phyloP scores from a whole-genome alignment of 2,113 vertebrate genomes.

The Peucedramus taeniatus region DNA sequence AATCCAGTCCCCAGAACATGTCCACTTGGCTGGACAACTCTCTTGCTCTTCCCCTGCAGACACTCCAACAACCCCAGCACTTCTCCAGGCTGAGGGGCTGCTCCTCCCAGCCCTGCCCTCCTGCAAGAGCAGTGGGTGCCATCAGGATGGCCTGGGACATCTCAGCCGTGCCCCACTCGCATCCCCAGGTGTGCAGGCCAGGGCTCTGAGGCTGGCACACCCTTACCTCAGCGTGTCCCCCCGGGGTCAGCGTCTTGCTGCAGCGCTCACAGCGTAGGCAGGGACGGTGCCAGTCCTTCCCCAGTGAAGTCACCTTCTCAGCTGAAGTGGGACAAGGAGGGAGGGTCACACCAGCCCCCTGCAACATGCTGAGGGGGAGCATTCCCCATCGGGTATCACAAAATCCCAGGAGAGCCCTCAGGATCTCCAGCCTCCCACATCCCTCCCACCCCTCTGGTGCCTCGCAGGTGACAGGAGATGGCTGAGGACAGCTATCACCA shows the following conservation, averaged over 20 bases:
- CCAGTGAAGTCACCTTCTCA: conserved; percentile 97
- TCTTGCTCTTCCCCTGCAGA: not conserved
- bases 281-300: conserved; percentile 97
- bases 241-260: conserved; percentile 89
- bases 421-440: not conserved
- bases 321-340: conserved; percentile 68
- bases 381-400: not conserved
- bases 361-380: not conserved
- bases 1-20: not conserved
- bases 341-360: not conserved
- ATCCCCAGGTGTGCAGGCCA: accelerated
- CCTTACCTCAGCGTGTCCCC: conserved; percentile 91
- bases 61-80: not conserved
- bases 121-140: not conserved
- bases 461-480: not conserved
- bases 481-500: not conserved
- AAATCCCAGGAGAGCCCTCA: not conserved
- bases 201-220: not conserved
- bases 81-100: not conserved
- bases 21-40: not conserved
- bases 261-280: conserved; percentile 95
- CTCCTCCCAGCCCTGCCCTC: not conserved
- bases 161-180: not conserved
- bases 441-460: not conserved
- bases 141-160: accelerated